Conservation (phyloP, 2,797 vertebrate species). For the Denticeps clupeoides region DNA sequence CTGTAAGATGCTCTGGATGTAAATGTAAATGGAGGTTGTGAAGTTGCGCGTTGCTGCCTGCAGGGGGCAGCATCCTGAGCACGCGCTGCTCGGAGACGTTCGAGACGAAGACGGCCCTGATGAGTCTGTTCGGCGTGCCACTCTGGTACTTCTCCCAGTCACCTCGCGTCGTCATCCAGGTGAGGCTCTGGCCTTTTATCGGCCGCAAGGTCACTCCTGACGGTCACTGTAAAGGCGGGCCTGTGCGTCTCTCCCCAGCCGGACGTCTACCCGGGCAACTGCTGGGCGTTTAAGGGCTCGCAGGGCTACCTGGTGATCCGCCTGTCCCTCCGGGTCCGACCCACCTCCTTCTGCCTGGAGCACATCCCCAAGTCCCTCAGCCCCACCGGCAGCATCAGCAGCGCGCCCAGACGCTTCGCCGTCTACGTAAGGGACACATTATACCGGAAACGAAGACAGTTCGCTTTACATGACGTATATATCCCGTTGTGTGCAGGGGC, state of each 20-base stretch:
- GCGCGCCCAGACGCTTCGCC: conserved; percentile 78
- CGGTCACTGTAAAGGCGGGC: too few relatives aligned
- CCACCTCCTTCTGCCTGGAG: conserved; percentile 78
- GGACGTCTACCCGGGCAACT: conserved; percentile 90
- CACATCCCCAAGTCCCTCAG: conserved; percentile 84
- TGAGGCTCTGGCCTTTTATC: conserved; percentile 34
- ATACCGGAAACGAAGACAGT: background rate
- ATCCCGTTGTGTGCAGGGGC: conserved; percentile 57
- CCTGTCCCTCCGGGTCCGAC: conserved; percentile 73
- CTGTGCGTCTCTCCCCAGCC: conserved; percentile 60
- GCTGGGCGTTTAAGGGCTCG: conserved; percentile 92
- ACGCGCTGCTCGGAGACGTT: conserved; percentile 92
- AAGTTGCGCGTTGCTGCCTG: background rate
- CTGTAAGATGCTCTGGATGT: background rate
- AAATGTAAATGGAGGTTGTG: background rate
- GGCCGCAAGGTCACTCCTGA: too few relatives aligned
- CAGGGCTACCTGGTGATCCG: conserved; percentile 86
- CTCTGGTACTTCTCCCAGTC: conserved; percentile 95
- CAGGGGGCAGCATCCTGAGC: conserved; percentile 88
- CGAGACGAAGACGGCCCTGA: conserved; percentile 83
- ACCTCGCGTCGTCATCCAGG: conserved; percentile 89
- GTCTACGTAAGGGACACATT: conserved; percentile 69
- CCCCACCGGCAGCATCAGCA: conserved; percentile 81
- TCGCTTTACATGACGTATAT: background rate
- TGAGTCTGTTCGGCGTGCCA: conserved; percentile 88